Conservation (phyloP, 2,888 invertebrate genomes). For the Troides helena region DNA sequence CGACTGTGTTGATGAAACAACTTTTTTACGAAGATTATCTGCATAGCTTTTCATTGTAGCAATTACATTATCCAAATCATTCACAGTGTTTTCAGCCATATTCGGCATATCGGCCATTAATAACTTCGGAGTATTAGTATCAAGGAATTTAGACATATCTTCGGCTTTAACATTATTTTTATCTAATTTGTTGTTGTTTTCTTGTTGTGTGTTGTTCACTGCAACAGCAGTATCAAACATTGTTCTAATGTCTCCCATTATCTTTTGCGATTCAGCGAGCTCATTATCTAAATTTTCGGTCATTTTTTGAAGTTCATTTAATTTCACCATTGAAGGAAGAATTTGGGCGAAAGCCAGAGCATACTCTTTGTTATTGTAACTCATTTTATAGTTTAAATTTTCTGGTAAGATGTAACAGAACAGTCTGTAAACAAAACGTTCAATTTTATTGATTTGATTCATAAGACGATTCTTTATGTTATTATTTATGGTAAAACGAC, state of each 20-base stretch:
- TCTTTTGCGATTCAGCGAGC: conserved; percentile 59
- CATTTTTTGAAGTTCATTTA: conserved; percentile 61
- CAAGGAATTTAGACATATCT: conserved; percentile 54
- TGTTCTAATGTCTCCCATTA: conserved; percentile 60
- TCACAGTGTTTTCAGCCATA: conserved; percentile 40
- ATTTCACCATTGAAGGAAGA: conserved; percentile 55
- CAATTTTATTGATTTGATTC: neutral
- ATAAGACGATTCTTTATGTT: neutral
- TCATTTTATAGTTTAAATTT: conserved; percentile 36
- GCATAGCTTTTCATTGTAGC: conserved; percentile 57
- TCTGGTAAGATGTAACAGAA: neutral
- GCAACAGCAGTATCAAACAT: conserved; percentile 53
- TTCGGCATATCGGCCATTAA: conserved; percentile 58
- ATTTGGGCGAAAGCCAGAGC: conserved; percentile 52
- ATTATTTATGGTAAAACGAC: neutral
- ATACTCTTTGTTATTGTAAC: conserved; percentile 38
- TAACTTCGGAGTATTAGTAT: conserved; percentile 53
- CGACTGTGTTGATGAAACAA: conserved; percentile 37
- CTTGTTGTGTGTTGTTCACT: conserved; percentile 27
- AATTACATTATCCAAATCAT: conserved; percentile 58
- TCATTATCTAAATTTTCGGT: conserved; percentile 60
- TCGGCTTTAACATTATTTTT: conserved; percentile 47
- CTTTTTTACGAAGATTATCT: conserved; percentile 58
- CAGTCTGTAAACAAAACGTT: neutral
- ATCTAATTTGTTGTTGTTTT: conserved; percentile 17